phyloP scores from a whole-genome alignment of 2,888 invertebrate genomes.

The Hyposoter dolosus region DNA sequence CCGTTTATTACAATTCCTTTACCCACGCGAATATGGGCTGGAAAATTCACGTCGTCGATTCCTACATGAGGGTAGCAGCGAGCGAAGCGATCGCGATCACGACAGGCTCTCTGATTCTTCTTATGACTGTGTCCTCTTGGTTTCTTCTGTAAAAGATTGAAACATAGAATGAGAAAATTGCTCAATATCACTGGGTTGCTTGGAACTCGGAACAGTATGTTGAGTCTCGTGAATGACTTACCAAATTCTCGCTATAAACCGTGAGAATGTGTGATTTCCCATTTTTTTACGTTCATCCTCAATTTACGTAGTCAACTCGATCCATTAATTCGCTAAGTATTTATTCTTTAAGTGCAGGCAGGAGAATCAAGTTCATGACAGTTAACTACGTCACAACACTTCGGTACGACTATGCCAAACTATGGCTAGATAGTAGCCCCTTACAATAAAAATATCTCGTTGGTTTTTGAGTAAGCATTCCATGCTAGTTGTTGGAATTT shows the following conservation, averaged over 20 bases:
- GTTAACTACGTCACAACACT: not conserved
- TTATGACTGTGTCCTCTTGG: constrained; percentile 70
- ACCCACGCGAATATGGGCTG: constrained; percentile 98
- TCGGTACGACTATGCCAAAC: not conserved
- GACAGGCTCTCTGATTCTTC: constrained; percentile 69
- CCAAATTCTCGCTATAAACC: not conserved
- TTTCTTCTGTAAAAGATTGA: constrained; percentile 63
- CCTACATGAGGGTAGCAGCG: constrained; percentile 85
- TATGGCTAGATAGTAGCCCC: too few relatives aligned
- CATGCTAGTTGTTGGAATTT: too few relatives aligned
- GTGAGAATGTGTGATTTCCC: not conserved
- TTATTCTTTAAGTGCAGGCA: constrained; percentile 17
- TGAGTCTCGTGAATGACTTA: constrained; percentile 1
- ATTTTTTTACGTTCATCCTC: constrained; percentile 5
- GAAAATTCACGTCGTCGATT: constrained; percentile 96
- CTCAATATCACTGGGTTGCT: constrained; percentile 63
- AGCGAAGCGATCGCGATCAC: constrained; percentile 69
- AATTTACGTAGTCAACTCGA: not conserved
- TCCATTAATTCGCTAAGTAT: constrained; percentile 45
- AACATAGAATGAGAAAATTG: constrained; percentile 63
- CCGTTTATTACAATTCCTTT: constrained; percentile 97
- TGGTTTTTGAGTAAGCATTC: too few relatives aligned
- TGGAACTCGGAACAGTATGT: not conserved
- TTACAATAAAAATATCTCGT: too few relatives aligned
- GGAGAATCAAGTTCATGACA: not conserved